phyloP scores from a whole-genome alignment of 2,797 vertebrate species.

The Semaprochilodus insignis region DNA sequence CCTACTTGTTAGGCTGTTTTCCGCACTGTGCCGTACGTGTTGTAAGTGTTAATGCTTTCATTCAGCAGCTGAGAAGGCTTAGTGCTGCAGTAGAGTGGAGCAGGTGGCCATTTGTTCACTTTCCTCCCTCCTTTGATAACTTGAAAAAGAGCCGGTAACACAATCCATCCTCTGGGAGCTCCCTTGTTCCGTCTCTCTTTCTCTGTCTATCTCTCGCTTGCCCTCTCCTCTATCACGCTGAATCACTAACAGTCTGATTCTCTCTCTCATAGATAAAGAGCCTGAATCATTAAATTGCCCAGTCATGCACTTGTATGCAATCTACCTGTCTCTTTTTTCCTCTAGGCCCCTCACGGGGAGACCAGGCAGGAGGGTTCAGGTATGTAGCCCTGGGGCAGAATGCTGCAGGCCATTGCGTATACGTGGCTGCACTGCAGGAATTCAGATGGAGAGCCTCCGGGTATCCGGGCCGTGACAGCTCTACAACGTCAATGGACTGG shows the following conservation, averaged over 20 bases:
- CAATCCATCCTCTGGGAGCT: constrained; percentile 28
- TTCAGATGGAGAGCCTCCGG: constrained; percentile 13
- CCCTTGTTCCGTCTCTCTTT: constrained; percentile 35
- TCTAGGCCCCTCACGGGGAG: constrained; percentile 48
- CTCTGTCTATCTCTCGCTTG: constrained; percentile 6
- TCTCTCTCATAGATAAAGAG: background rate
- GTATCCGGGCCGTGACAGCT: constrained; percentile 10
- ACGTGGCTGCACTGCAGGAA: constrained; percentile 1
- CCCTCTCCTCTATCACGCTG: background rate
- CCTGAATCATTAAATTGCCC: constrained; percentile 4
- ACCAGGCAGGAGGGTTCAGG: constrained; percentile 57
- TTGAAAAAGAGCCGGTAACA: constrained; percentile 45
- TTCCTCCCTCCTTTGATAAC: constrained; percentile 24
- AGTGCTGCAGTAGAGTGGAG: background rate
- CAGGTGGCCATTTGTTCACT: constrained; percentile 32
- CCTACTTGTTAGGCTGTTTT: background rate
- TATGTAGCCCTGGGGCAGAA: constrained; percentile 54
- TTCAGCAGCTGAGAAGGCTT: constrained; percentile 10
- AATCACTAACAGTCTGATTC: background rate
- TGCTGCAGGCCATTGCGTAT: background rate
- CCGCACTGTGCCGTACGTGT: background rate
- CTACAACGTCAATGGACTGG: background rate
- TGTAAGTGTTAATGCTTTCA: constrained; percentile 17
- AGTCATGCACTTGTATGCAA: background rate
- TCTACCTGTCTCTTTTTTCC: background rate